Percentiles rank a stretch among this genome's conserved stretches.
Evolutionary conservation across 2,113 vertebrate genomes (phyloP).

Genomic region (Ariopsis seemanni): DNA sequence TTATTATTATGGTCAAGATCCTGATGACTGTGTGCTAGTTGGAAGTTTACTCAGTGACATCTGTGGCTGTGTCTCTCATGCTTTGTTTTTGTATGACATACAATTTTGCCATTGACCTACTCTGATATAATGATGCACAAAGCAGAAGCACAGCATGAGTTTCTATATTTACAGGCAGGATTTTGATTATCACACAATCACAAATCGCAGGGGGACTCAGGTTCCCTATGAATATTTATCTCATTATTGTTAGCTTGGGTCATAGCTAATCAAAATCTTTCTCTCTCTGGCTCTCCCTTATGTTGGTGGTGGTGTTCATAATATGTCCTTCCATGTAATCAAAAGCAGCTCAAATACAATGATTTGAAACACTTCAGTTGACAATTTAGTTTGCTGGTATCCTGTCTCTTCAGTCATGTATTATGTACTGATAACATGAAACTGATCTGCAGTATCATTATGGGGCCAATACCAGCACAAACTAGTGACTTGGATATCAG

Average conservation of each 20-base stretch:
- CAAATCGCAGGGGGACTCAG: constrained; percentile 26
- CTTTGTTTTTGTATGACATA: constrained; percentile 33
- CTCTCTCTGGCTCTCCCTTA: constrained; percentile 30
- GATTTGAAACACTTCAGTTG: not conserved
- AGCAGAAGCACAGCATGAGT: constrained; percentile 27
- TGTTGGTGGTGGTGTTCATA: constrained; percentile 8
- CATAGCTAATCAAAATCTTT: constrained; percentile 49
- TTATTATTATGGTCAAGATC: not conserved
- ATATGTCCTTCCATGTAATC: not conserved
- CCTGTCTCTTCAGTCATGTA: not conserved
- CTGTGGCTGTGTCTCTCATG: constrained; percentile 46
- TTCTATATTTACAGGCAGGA: constrained; percentile 34
- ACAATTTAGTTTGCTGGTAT: not conserved
- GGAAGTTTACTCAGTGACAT: not conserved
- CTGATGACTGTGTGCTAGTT: not conserved
- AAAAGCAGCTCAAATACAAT: not conserved
- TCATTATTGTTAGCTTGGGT: constrained; percentile 46
- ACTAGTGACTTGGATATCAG: not conserved
- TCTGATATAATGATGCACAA: constrained; percentile 14
- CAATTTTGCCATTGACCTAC: constrained; percentile 28
- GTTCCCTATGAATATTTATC: constrained; percentile 50
- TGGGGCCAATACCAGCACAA: not conserved
- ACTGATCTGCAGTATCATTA: not conserved
- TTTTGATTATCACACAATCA: constrained; percentile 49
- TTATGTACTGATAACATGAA: not conserved